Conservation (phyloP, 1,140 invertebrate genomes). For the Saxidomus purpurata region DNA sequence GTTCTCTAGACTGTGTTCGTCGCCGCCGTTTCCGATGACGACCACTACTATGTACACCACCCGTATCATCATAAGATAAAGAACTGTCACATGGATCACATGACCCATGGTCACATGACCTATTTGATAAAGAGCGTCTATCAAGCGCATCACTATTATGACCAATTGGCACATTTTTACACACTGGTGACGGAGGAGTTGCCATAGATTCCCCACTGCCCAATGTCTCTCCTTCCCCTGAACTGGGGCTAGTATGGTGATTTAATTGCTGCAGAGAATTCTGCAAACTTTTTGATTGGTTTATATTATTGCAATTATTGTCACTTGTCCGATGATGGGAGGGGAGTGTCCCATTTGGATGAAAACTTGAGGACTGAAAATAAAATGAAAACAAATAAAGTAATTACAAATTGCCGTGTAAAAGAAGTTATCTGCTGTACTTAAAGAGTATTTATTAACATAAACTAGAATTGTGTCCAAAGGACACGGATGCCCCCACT, state of each 20-base stretch:
- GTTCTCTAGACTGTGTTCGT: constrained; percentile 72
- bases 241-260: constrained; percentile 25
- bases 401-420: too few species aligned
- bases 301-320: constrained; percentile 80
- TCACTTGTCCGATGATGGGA: constrained; percentile 74
- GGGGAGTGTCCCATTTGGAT: constrained; percentile 77
- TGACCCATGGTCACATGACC: constrained; percentile 74
- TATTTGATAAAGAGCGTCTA: constrained; percentile 71
- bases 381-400: not conserved
- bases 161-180: constrained; percentile 71
- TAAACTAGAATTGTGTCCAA: too few species aligned
- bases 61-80: constrained; percentile 68
- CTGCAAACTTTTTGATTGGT: constrained; percentile 71
- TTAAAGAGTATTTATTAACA: too few species aligned
- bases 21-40: constrained; percentile 80
- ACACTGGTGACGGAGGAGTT: constrained; percentile 66
- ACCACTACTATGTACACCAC: constrained; percentile 69
- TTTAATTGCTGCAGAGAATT: constrained; percentile 69
- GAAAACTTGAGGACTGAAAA: constrained; percentile 71
- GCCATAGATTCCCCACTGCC: constrained; percentile 72
- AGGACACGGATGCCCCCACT: too few species aligned
- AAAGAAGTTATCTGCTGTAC: too few species aligned
- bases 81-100: constrained; percentile 75
- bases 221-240: constrained; percentile 62
- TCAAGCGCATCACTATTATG: constrained; percentile 73